Base-by-base conservation (phyloP, 2,797 vertebrate species). In the Hipposideros larvatus region DNA sequence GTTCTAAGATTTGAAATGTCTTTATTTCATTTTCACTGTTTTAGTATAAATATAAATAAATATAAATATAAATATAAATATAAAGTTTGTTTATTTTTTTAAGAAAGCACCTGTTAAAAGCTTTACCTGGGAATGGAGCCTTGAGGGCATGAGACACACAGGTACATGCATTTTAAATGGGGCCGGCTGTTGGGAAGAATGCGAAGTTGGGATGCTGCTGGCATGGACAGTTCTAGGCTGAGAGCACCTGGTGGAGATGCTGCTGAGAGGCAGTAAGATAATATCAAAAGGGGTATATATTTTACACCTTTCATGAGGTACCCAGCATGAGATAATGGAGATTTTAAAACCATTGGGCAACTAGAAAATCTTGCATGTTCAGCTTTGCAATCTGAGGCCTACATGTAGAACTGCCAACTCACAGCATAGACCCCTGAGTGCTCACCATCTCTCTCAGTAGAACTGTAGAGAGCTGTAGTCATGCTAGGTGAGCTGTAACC, bases 311-410 rank as follows among this genome's bases (percentile, higher is more conserved):
- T 70, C n/a, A 46, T 91, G 79, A 78, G 41, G 2, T 75, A 73
- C 34, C 19, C 18, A 86, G 53, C 1, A 28, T 73, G 63, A 91
- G 57, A 51, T n/a, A 63, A 43, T 34, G 31, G 74, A 82, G 57
- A 66, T 92, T 73, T 70, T 13, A 43, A 84, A 96, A 92, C 79
- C 9, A 74, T 0, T 8, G 14, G 87, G 14, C 34, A 75, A 87
- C 37, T 48, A 82, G 57, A 87, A 93, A 89, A 90, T 91, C n/a
- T 87, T 79, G 14, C 65, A n/a, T 87, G 18, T 93, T 95, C n/a
- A 34, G 22, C 57, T 95, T 78, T 90, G 21, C 37, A 22, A 2
- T 55, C 4, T 37, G 82, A 91, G 70, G 11, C 43, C 70, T 70
- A 11, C 24, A 41, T 90, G 83, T 18, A 88, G 65, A 79, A n/a